phyloP scores from a whole-genome alignment of 2,888 invertebrate genomes.

The Acanthosepion esculentum region DNA sequence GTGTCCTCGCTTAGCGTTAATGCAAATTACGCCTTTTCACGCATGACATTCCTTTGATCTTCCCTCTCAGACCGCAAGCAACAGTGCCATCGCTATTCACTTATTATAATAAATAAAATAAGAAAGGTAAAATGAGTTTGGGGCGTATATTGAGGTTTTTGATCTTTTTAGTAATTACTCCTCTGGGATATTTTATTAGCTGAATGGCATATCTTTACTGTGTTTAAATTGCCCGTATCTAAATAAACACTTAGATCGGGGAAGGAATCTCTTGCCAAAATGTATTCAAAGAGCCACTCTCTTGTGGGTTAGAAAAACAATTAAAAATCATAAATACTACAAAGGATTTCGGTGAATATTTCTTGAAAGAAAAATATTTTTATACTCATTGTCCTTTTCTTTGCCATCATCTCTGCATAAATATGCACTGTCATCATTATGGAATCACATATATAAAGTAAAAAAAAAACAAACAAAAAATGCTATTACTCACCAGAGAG shows the following conservation, averaged over 20 bases:
- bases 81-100: not conserved
- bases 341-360: not conserved
- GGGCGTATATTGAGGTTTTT: not conserved
- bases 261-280: not conserved
- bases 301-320: not conserved
- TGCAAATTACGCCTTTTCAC: not conserved
- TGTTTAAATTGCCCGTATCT: not conserved
- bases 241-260: not conserved
- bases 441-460: too few species aligned
- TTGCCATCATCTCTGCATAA: not conserved
- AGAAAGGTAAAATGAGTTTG: not conserved
- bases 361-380: not conserved
- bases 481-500: too few species aligned
- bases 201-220: not conserved
- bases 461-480: too few species aligned
- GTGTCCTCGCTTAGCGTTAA: not conserved
- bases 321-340: not conserved
- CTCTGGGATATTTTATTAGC: not conserved
- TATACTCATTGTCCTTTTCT: not conserved
- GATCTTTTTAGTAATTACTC: not conserved
- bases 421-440: too few species aligned
- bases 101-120: conserved; percentile 11
- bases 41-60: not conserved
- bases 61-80: not conserved
- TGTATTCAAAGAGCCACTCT: not conserved